A percentile compares a stretch with the other conserved stretches of the same genome.
Evolutionary conservation across 2,797 vertebrate species (phyloP).

Genomic region (Rhabdomys pumilio): DNA sequence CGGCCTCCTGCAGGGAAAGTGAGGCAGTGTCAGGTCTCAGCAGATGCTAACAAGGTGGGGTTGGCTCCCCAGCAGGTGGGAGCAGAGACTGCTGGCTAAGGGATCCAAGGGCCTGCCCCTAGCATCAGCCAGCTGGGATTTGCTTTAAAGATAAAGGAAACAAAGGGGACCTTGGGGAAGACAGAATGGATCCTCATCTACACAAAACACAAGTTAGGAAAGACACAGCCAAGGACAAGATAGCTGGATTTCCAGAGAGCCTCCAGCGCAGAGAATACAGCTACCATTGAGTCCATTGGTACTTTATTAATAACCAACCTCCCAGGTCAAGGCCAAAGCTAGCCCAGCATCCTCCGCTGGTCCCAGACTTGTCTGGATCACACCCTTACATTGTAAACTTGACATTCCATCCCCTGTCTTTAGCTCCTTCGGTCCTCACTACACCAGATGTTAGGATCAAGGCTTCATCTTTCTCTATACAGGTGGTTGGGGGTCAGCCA

Average conservation of each 20-base stretch:
- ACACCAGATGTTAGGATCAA: not conserved
- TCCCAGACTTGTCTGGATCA: not conserved
- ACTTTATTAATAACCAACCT: not conserved
- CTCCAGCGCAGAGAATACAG: not conserved
- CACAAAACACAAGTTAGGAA: not conserved
- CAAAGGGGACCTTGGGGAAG: not conserved
- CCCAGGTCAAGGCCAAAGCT: not conserved
- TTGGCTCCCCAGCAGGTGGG: not conserved
- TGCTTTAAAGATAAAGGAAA: not conserved
- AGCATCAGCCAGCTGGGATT: not conserved
- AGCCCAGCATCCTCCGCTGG: not conserved
- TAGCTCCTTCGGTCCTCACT: not conserved
- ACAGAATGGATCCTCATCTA: not conserved
- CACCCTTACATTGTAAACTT: not conserved
- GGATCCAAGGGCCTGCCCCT: not conserved
- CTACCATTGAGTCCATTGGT: not conserved
- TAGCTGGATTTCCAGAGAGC: not conserved
- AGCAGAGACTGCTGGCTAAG: not conserved
- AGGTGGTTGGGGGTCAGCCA: not conserved
- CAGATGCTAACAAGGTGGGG: not conserved
- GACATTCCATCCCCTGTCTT: not conserved
- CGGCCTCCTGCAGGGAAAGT: constrained; percentile 4
- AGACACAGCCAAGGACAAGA: not conserved
- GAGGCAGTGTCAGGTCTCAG: constrained; percentile 49
- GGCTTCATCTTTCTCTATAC: not conserved